phyloP scores from a whole-genome alignment of 2,113 vertebrate species.

The Onychorhynchus coronatus region DNA sequence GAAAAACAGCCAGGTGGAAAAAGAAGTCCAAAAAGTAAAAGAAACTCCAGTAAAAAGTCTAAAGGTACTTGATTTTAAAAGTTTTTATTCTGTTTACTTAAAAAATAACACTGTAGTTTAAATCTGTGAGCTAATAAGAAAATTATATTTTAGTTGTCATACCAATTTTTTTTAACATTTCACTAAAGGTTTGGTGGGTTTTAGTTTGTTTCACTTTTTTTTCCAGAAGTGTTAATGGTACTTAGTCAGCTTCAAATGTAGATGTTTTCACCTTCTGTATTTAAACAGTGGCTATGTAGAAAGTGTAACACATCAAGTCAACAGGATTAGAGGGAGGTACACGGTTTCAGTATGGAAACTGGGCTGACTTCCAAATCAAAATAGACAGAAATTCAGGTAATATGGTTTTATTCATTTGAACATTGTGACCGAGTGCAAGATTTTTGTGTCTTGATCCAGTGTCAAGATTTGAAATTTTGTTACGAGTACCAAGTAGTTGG shows the following conservation, averaged over 20 bases:
- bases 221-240: not conserved
- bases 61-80: constrained; percentile 41
- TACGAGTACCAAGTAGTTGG: not conserved
- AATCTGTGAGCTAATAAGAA: not conserved
- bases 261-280: not conserved
- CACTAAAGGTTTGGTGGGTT: not conserved
- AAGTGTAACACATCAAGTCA: not conserved
- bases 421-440: not conserved
- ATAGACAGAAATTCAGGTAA: not conserved
- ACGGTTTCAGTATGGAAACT: not conserved
- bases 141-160: not conserved
- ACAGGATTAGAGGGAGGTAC: not conserved
- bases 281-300: not conserved
- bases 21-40: constrained; percentile 64
- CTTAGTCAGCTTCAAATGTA: not conserved
- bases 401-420: not conserved
- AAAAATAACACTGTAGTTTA: not conserved
- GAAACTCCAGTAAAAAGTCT: constrained; percentile 39
- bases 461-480: not conserved
- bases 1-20: constrained; percentile 51
- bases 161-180: not conserved
- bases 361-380: not conserved
- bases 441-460: not conserved
- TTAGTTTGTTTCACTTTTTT: not conserved
- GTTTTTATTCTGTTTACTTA: not conserved